These are phyloP conservation scores for Eurois occulta DNA, from an alignment of 2,888 invertebrate species.

Conservation along the genomic window DNA sequence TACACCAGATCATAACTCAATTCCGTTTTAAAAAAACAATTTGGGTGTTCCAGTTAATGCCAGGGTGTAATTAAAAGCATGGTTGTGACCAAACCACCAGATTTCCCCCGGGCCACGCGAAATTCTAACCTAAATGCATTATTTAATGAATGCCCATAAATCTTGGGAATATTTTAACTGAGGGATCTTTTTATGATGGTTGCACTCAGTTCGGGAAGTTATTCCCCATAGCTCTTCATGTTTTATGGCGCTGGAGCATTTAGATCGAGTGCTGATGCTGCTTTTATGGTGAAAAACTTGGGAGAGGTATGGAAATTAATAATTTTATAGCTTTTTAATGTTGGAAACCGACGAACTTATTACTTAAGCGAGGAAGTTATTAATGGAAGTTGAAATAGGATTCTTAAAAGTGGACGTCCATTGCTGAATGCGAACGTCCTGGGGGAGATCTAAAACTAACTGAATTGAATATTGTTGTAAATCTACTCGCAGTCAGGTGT, in stretches of 20 bases:
- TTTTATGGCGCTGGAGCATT: slow-evolving; percentile 58
- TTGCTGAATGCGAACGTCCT: background rate
- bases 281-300: slow-evolving; percentile 59
- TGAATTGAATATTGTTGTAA: background rate
- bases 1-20: slow-evolving; percentile 49
- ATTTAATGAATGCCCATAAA: slow-evolving; percentile 64
- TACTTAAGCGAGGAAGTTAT: slow-evolving; percentile 47
- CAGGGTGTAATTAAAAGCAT: slow-evolving; percentile 62
- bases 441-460: slow-evolving; percentile 23
- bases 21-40: slow-evolving; percentile 53
- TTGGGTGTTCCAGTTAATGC: slow-evolving; percentile 41
- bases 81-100: slow-evolving; percentile 53
- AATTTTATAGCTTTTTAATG: slow-evolving; percentile 59
- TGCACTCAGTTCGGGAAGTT: slow-evolving; percentile 63
- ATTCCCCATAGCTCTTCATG: slow-evolving; percentile 60
- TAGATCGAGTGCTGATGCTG: slow-evolving; percentile 54
- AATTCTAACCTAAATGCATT: slow-evolving; percentile 64
- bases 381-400: slow-evolving; percentile 40
- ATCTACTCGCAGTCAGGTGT: background rate
- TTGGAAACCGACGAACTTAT: slow-evolving; percentile 48
- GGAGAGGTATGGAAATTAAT: slow-evolving; percentile 57
- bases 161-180: slow-evolving; percentile 58
- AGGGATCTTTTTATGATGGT: slow-evolving; percentile 64
- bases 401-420: background rate
- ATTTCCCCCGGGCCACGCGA: slow-evolving; percentile 61